These are phyloP conservation scores for Echinarachnius parma DNA, from an alignment of 53 echinoderm and acorn worm genomes.

Conservation along the genomic window DNA sequence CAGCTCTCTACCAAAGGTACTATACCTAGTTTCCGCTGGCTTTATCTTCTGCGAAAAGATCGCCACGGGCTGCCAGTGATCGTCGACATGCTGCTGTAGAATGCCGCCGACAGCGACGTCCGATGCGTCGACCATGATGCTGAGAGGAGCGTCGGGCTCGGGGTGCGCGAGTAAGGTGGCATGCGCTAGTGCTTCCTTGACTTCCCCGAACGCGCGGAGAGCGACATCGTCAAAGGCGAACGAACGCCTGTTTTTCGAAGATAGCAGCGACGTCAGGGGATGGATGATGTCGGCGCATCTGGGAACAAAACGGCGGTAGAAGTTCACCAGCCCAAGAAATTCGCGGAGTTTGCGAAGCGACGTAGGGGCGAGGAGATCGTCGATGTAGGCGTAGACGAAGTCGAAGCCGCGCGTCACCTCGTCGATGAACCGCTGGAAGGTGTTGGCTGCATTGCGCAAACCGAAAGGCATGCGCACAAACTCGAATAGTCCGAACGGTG, in stretches of 20 bases:
- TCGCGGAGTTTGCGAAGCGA: conserved; percentile 4
- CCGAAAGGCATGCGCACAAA: conserved; percentile 62
- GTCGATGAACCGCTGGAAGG: conserved; percentile 57
- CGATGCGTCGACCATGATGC: conserved; percentile 48
- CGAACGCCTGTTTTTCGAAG: not conserved
- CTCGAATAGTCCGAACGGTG: conserved; percentile 53
- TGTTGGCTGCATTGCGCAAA: conserved; percentile 41
- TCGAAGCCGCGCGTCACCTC: conserved; percentile 30
- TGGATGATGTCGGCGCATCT: not conserved
- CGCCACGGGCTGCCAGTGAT: conserved; percentile 47
- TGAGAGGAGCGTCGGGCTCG: conserved; percentile 1
- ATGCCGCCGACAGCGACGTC: conserved; percentile 29
- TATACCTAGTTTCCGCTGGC: conserved; percentile 46
- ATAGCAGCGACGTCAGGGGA: conserved; percentile 4
- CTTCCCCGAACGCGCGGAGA: not conserved
- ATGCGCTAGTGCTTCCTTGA: not conserved
- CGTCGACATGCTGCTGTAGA: conserved; percentile 36
- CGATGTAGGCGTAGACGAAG: conserved; percentile 57
- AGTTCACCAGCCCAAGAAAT: conserved; percentile 14
- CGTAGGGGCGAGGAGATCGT: conserved; percentile 41
- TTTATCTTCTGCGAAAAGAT: conserved; percentile 52
- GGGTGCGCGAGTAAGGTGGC: conserved; percentile 19
- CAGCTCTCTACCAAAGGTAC: conserved; percentile 50
- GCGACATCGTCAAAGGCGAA: not conserved
- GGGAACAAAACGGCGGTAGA: conserved; percentile 11